These are phyloP conservation scores for Drosophila prolongata DNA, from an alignment of 2,888 invertebrate species.

Conservation along the genomic window DNA sequence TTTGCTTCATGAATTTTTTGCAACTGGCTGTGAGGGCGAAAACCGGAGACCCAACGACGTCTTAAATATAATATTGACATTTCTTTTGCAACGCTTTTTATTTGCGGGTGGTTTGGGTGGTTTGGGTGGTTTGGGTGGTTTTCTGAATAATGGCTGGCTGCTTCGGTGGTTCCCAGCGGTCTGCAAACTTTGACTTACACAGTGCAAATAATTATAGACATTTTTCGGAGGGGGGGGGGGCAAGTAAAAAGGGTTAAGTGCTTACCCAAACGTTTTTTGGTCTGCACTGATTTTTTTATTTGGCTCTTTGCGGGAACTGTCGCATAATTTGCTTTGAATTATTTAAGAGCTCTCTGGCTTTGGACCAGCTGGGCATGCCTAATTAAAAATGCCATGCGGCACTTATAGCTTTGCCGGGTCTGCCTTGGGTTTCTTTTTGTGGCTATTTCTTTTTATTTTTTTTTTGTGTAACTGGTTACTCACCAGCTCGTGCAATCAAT, in stretches of 20 bases:
- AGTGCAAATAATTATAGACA: slow-evolving; percentile 78
- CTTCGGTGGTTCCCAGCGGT: slow-evolving; percentile 51
- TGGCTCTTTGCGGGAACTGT: slow-evolving; percentile 65
- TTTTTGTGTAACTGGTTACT: slow-evolving; percentile 47
- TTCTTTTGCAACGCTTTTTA: slow-evolving; percentile 60
- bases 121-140: slow-evolving; percentile 10
- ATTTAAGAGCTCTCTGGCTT: slow-evolving; percentile 57
- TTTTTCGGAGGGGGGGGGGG: slow-evolving; percentile 38
- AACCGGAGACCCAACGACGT: slow-evolving; percentile 42
- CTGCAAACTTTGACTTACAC: slow-evolving; percentile 74
- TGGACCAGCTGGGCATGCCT: slow-evolving; percentile 53
- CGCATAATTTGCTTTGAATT: slow-evolving; percentile 77
- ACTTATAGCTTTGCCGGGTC: slow-evolving; percentile 34
- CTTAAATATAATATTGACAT: slow-evolving; percentile 79
- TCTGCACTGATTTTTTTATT: slow-evolving; percentile 50
- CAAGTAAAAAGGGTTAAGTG: slow-evolving; percentile 73
- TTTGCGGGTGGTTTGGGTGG: slow-evolving; percentile 22
- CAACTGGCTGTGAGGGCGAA: slow-evolving; percentile 54
- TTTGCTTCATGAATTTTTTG: slow-evolving; percentile 68
- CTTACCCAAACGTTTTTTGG: slow-evolving; percentile 57
- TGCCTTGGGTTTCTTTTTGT: slow-evolving; percentile 1
- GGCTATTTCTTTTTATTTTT: slow-evolving; percentile 8
- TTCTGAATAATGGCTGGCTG: slow-evolving; percentile 3
- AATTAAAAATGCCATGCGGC: slow-evolving; percentile 65
- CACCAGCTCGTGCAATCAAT: slow-evolving; percentile 66